Evolutionary conservation across 2,888 invertebrate species (phyloP).

Genomic region (Darwinula stevensoni): DNA sequence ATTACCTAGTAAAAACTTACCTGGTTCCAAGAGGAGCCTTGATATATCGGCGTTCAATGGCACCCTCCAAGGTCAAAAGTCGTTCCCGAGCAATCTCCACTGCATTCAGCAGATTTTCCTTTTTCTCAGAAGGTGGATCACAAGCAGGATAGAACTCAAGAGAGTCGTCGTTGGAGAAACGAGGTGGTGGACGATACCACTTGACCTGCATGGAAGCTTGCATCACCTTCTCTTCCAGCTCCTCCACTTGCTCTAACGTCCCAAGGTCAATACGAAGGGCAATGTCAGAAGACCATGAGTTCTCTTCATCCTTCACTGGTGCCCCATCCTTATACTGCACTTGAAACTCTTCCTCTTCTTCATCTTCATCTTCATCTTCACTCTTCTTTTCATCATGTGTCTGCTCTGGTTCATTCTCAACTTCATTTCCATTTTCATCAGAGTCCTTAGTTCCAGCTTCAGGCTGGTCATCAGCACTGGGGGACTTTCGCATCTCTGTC

Average conservation of each 20-base stretch:
- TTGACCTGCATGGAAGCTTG: constrained; percentile 71
- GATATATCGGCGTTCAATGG: constrained; percentile 70
- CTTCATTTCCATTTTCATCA: too few species aligned
- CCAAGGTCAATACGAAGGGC: constrained; percentile 53
- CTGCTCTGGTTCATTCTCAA: too few species aligned
- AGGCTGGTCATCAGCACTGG: too few species aligned
- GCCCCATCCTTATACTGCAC: too few species aligned
- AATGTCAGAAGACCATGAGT: constrained; percentile 28
- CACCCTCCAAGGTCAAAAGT: constrained; percentile 50
- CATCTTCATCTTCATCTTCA: too few species aligned
- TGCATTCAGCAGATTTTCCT: too few species aligned
- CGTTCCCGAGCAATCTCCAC: constrained; percentile 32
- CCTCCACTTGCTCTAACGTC: constrained; percentile 49
- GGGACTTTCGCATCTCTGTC: too few species aligned
- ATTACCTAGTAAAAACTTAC: constrained; percentile 12
- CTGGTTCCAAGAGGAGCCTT: constrained; percentile 64
- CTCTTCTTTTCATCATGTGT: too few species aligned
- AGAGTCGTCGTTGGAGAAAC: constrained; percentile 26
- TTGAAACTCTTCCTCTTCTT: too few species aligned
- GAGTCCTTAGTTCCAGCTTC: too few species aligned
- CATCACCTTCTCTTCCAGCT: constrained; percentile 57
- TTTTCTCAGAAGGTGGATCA: too few species aligned
- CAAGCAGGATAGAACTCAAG: constrained; percentile 19
- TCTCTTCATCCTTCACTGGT: constrained; percentile 13
- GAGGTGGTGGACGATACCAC: constrained; percentile 40